Evolutionary conservation across 2,888 invertebrate species (phyloP).

Genomic region (Lysandra bellargus): DNA sequence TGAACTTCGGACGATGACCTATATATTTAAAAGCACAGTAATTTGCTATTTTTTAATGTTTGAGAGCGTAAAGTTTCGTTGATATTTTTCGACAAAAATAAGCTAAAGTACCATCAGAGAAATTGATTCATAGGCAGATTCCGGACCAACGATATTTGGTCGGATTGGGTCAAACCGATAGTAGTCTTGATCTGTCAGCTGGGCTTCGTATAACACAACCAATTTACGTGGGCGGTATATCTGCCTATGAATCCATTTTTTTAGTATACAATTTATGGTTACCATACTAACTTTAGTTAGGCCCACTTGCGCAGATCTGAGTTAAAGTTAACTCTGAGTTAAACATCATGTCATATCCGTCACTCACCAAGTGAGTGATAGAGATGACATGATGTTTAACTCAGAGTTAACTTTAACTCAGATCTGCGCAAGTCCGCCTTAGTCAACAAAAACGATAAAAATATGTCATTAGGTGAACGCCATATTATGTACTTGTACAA

Average conservation of each 20-base stretch:
- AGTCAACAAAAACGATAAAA: neutral
- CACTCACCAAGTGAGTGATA: no score
- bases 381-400: no score
- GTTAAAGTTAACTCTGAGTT: no score
- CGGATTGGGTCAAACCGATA: neutral
- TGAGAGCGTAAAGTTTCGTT: neutral
- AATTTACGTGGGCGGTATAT: neutral
- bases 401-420: no score
- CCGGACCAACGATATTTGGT: neutral
- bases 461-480: neutral
- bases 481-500: neutral
- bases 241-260: neutral
- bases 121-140: neutral
- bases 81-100: neutral
- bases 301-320: no score
- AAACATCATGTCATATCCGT: no score
- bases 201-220: neutral
- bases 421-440: no score
- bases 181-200: neutral
- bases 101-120: neutral
- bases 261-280: neutral
- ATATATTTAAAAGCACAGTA: constrained; percentile 12
- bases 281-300: no score
- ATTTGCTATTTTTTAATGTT: neutral
- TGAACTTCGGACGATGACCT: constrained; percentile 14